Conservation (phyloP, 2,797 vertebrate species). For the Oceanodroma leucorhoa region DNA sequence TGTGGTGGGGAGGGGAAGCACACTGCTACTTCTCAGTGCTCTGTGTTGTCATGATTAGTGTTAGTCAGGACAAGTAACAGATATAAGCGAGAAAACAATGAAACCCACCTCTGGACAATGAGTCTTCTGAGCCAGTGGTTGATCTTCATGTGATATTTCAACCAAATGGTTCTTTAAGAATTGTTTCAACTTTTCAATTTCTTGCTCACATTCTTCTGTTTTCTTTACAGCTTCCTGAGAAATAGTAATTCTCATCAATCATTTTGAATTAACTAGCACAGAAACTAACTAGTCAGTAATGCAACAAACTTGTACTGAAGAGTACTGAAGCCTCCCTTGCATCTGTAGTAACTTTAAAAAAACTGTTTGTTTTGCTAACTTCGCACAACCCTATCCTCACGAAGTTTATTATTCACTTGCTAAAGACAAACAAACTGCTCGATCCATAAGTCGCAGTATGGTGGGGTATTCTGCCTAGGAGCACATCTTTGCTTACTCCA, state of each 20-base stretch:
- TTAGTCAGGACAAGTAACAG: neutral
- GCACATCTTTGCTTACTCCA: neutral
- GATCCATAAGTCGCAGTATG: rapidly evolving
- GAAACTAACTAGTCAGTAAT: neutral
- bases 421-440: slow-evolving; percentile 5
- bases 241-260: neutral
- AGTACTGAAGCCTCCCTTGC: neutral
- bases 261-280: neutral
- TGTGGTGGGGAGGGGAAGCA: neutral
- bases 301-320: neutral
- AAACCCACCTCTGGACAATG: slow-evolving; percentile 62
- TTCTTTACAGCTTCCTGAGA: slow-evolving; percentile 72
- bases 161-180: slow-evolving; percentile 52
- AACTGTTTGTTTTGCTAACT: neutral
- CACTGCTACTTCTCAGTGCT: neutral
- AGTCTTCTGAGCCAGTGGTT: neutral
- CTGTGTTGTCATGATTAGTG: neutral
- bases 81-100: neutral
- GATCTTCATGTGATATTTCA: slow-evolving; percentile 46
- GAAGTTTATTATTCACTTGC: neutral
- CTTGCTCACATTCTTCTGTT: slow-evolving; percentile 69
- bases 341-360: neutral
- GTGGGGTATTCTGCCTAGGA: neutral
- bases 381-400: neutral
- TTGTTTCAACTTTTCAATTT: slow-evolving; percentile 71